Conservation (phyloP, 2,797 vertebrate species). For the Smutsia gigantea region DNA sequence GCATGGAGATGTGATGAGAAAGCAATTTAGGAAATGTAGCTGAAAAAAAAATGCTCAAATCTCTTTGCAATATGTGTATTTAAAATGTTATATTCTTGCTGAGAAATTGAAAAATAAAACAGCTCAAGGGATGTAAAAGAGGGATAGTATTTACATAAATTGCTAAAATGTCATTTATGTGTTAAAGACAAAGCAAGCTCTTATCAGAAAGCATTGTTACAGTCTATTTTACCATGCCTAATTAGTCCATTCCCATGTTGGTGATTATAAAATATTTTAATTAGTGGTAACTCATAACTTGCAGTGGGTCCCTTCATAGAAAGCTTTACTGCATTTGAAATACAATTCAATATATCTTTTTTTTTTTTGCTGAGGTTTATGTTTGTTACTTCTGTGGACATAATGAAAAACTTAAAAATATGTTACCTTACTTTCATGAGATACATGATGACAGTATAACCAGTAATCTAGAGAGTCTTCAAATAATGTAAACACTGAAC, state of each 20-base stretch:
- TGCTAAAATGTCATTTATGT: constrained; percentile 29
- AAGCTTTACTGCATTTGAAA: constrained; percentile 7
- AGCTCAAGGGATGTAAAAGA: background rate
- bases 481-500: background rate
- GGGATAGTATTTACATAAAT: background rate
- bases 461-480: background rate
- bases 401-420: constrained; percentile 33
- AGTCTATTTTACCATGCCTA: background rate
- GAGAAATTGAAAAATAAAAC: constrained; percentile 7
- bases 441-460: background rate
- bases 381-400: background rate
- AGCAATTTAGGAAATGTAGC: constrained; percentile 18
- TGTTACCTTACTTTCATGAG: background rate
- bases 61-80: background rate
- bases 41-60: constrained; percentile 29
- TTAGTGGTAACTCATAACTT: background rate
- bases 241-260: background rate
- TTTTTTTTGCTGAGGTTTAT: background rate
- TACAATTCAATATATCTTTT: background rate
- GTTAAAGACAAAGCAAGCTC: constrained; percentile 17
- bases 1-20: background rate
- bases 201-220: background rate
- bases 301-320: background rate
- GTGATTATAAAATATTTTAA: background rate
- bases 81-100: background rate